Evolutionary conservation across 2,888 invertebrate species (phyloP).

Genomic region (Selenia dentaria): DNA sequence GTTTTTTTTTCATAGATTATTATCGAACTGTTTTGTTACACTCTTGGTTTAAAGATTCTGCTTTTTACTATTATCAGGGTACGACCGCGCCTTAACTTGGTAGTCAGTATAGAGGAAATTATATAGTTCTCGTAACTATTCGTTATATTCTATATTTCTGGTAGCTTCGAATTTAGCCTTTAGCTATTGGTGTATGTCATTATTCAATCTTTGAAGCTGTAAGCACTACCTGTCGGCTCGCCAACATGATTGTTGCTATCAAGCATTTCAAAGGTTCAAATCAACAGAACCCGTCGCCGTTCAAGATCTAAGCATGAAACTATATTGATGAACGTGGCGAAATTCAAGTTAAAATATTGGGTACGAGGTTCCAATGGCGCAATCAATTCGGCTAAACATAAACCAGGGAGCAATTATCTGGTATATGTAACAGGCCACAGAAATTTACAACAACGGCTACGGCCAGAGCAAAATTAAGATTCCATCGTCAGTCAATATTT

Average conservation of each 20-base stretch:
- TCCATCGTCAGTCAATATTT: constrained; percentile 34
- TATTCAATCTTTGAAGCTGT: constrained; percentile 49
- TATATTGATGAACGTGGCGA: constrained; percentile 21
- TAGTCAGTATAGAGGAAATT: no score
- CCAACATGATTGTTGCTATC: constrained; percentile 38
- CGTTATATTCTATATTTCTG: background rate
- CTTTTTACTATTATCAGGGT: no score
- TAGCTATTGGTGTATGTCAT: constrained; percentile 41
- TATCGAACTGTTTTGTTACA: no score
- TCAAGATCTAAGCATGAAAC: constrained; percentile 1
- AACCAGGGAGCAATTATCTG: constrained; percentile 31
- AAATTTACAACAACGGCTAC: constrained; percentile 27
- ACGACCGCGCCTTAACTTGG: no score
- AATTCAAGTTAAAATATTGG: constrained; percentile 29
- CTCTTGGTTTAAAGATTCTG: no score
- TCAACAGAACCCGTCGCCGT: constrained; percentile 16
- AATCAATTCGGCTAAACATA: constrained; percentile 27
- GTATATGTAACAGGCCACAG: constrained; percentile 30
- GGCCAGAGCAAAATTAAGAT: constrained; percentile 38
- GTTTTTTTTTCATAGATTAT: no score
- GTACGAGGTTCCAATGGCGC: constrained; percentile 13
- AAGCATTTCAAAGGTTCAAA: constrained; percentile 9
- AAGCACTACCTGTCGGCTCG: constrained; percentile 18
- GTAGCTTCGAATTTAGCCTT: constrained; percentile 1
- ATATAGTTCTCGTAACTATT: no score